A percentile compares a stretch with the other conserved stretches of the same genome.
Conservation (phyloP, 2,888 invertebrate genomes). For the Gastrophysa polygoni region DNA sequence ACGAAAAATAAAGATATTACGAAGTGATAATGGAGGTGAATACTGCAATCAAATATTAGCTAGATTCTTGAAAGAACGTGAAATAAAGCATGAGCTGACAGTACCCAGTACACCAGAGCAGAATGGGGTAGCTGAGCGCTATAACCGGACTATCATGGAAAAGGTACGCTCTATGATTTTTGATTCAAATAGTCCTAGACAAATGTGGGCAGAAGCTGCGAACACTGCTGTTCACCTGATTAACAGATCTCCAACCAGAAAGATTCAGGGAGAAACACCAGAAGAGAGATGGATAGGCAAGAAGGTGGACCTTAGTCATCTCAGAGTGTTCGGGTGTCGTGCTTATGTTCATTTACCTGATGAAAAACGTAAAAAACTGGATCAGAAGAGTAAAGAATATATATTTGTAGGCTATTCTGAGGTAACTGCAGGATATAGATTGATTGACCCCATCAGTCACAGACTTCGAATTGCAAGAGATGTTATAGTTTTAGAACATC, state of each 20-base stretch:
- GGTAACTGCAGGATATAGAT: slow-evolving; percentile 23
- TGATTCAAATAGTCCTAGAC: slow-evolving; percentile 11
- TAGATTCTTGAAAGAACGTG: slow-evolving; percentile 4
- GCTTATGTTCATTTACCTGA: slow-evolving; percentile 28
- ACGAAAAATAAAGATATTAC: slow-evolving; percentile 20
- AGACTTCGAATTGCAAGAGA: slow-evolving; percentile 26
- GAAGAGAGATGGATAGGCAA: slow-evolving; percentile 28
- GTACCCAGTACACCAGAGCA: slow-evolving; percentile 26
- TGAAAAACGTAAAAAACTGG: slow-evolving; percentile 24
- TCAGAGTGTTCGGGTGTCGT: slow-evolving; percentile 12
- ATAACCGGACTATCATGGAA: slow-evolving; percentile 1
- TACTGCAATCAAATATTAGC: slow-evolving; percentile 11
- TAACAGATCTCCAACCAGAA: slow-evolving; percentile 19
- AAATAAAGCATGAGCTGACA: slow-evolving; percentile 12
- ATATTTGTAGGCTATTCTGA: slow-evolving; percentile 29
- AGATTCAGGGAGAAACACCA: slow-evolving; percentile 22
- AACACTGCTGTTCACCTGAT: slow-evolving; percentile 7
- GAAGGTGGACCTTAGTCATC: slow-evolving; percentile 22
- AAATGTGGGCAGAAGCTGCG: slow-evolving; percentile 30
- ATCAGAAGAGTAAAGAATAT: slow-evolving; percentile 25
- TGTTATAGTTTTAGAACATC: slow-evolving; percentile 21
- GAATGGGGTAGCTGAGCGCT: slow-evolving; percentile 21
- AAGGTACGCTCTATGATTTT: slow-evolving; percentile 1
- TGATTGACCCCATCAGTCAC: slow-evolving; percentile 5
- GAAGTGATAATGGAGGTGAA: slow-evolving; percentile 24